A percentile compares a stretch with the other conserved stretches of the same genome.
These are phyloP conservation scores for Semaprochilodus insignis DNA, from an alignment of 2,797 vertebrate genomes.

Conservation along the genomic window DNA sequence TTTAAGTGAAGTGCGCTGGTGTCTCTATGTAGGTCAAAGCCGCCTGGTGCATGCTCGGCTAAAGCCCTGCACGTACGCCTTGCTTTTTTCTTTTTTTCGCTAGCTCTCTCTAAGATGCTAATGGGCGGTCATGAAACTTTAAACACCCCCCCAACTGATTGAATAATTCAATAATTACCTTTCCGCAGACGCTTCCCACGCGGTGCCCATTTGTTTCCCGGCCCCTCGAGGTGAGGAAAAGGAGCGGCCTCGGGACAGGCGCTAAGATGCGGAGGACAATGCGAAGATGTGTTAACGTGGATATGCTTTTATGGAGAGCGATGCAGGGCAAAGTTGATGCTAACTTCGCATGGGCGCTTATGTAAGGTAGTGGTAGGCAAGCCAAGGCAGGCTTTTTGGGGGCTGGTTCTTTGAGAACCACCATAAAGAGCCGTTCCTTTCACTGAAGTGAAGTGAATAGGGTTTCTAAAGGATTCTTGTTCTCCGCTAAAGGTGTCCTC, in stretches of 20 bases:
- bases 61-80: constrained; percentile 34
- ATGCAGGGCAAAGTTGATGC: neutral
- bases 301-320: constrained; percentile 7
- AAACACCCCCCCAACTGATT: constrained; percentile 68
- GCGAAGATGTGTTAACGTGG: constrained; percentile 31
- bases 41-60: constrained; percentile 5
- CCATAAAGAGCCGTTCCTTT: neutral
- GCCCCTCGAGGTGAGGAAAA: constrained; percentile 27
- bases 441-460: neutral
- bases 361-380: neutral
- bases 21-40: constrained; percentile 37
- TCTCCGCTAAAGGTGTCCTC: neutral
- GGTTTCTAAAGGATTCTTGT: too few relatives aligned
- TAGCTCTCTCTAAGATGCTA: constrained; percentile 62
- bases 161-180: constrained; percentile 78
- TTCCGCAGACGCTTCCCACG: constrained; percentile 62
- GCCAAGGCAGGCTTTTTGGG: neutral
- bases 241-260: constrained; percentile 20
- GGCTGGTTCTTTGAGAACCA: neutral
- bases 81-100: constrained; percentile 34
- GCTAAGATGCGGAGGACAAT: neutral
- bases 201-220: constrained; percentile 47
- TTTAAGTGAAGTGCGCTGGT: constrained; percentile 4
- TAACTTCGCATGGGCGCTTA: neutral
- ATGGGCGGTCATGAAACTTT: constrained; percentile 77